Evolutionary conservation across 2,888 invertebrate species (phyloP).

Genomic region (Diaprepes abbreviatus): DNA sequence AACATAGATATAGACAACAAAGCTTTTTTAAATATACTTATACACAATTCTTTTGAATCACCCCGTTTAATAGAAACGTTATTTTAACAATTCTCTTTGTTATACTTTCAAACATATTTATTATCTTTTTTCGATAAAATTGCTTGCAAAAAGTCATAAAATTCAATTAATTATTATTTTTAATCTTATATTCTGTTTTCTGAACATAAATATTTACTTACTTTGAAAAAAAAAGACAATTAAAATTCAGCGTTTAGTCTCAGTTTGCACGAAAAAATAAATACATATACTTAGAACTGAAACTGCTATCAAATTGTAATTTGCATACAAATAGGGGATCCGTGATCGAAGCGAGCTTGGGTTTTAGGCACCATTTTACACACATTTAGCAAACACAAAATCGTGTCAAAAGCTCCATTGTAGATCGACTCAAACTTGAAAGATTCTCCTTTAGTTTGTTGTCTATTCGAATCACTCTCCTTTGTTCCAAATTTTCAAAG

Average conservation of each 20-base stretch:
- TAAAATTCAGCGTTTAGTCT: conserved; percentile 11
- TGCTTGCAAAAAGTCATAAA: too few relatives aligned
- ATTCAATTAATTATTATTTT: too few relatives aligned
- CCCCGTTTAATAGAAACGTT: too few relatives aligned
- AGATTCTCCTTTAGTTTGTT: conserved; percentile 19
- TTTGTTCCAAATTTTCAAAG: conserved; percentile 20
- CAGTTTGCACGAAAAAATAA: conserved; percentile 45
- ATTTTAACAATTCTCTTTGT: too few relatives aligned
- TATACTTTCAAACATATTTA: too few relatives aligned
- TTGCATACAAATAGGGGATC: conserved; percentile 56
- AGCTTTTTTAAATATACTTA: too few relatives aligned
- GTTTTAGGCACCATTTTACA: conserved; percentile 53
- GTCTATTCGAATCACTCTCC: conserved; percentile 1
- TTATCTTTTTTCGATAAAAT: too few relatives aligned
- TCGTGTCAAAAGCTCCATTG: conserved; percentile 54
- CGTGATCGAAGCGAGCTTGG: conserved; percentile 53
- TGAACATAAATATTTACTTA: too few relatives aligned
- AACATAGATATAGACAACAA: too few relatives aligned
- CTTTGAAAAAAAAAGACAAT: too few relatives aligned
- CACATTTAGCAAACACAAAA: conserved; percentile 57
- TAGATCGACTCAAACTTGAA: conserved; percentile 51
- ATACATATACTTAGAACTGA: conserved; percentile 39
- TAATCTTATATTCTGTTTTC: too few relatives aligned
- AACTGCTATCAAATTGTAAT: conserved; percentile 54
- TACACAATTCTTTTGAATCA: too few relatives aligned